Evolutionary conservation across 1,140 invertebrate species (phyloP).

Genomic region (Achroia grisella): DNA sequence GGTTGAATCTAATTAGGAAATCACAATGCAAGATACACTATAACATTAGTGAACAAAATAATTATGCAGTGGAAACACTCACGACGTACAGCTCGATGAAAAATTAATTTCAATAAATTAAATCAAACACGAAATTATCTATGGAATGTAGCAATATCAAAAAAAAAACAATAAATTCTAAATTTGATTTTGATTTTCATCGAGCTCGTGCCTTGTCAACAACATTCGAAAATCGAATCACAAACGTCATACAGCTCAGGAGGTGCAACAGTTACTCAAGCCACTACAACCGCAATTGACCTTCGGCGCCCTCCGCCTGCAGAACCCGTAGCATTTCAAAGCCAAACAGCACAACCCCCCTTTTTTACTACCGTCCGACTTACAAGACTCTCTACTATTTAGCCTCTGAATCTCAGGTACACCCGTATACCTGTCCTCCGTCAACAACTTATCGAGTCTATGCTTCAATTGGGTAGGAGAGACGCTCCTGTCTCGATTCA

Average conservation of each 20-base stretch:
- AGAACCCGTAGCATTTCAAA: constrained; percentile 58
- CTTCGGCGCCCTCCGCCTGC: constrained; percentile 42
- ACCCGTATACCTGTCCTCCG: constrained; percentile 22
- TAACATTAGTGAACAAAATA: too few species aligned
- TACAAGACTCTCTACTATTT: constrained; percentile 53
- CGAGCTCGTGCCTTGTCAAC: too few species aligned
- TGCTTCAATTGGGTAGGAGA: constrained; percentile 74
- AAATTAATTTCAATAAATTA: too few species aligned
- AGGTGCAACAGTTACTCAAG: constrained; percentile 47
- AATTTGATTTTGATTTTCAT: too few species aligned
- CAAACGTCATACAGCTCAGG: constrained; percentile 18
- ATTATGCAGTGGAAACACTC: too few species aligned
- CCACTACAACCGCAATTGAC: constrained; percentile 46
- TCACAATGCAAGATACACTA: too few species aligned
- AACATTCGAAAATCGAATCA: too few species aligned
- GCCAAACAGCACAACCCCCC: constrained; percentile 54
- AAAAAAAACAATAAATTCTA: too few species aligned
- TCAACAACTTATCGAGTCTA: constrained; percentile 47
- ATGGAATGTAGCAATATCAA: too few species aligned
- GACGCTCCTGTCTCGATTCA: constrained; percentile 65
- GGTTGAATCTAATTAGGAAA: too few species aligned
- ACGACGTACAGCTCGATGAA: too few species aligned
- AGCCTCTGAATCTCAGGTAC: constrained; percentile 39
- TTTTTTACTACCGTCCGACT: constrained; percentile 42
- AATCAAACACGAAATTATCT: too few species aligned